Conservation (phyloP, 2,113 vertebrate genomes). For the Gnathonemus echidnorhynchus region DNA sequence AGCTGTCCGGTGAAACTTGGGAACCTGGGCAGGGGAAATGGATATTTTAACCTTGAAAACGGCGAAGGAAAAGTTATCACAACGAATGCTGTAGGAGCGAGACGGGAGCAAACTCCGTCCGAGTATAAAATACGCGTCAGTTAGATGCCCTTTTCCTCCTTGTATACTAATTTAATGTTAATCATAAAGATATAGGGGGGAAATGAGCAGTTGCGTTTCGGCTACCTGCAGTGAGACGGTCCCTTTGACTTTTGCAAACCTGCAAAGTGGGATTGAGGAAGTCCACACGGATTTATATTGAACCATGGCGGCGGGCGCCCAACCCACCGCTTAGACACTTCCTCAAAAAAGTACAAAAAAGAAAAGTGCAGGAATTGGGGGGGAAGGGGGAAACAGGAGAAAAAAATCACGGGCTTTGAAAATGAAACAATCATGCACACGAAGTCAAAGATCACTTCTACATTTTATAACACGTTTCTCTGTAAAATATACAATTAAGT, state of each 20-base stretch:
- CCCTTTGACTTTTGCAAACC: background rate
- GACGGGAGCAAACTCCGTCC: background rate
- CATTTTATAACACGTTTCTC: background rate
- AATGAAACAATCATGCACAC: background rate
- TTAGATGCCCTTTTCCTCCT: background rate
- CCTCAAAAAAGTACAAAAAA: background rate
- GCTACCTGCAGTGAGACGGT: background rate
- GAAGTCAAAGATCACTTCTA: background rate
- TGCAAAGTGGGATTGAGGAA: constrained; percentile 7
- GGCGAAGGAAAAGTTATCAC: background rate
- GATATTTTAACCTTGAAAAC: background rate
- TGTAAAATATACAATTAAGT: background rate
- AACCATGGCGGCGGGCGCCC: background rate
- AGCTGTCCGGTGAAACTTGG: background rate
- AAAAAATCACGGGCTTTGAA: background rate
- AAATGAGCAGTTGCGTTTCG: background rate
- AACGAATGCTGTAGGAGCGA: background rate
- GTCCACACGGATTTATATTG: constrained; percentile 11
- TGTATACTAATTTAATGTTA: background rate
- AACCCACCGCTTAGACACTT: constrained; percentile 5
- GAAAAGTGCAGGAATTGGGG: background rate
- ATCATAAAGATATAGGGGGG: background rate
- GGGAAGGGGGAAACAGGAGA: background rate
- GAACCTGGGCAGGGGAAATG: background rate
- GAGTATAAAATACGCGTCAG: background rate